phyloP scores from a whole-genome alignment of 23 tunicate species.

The Ciona savignyi region DNA sequence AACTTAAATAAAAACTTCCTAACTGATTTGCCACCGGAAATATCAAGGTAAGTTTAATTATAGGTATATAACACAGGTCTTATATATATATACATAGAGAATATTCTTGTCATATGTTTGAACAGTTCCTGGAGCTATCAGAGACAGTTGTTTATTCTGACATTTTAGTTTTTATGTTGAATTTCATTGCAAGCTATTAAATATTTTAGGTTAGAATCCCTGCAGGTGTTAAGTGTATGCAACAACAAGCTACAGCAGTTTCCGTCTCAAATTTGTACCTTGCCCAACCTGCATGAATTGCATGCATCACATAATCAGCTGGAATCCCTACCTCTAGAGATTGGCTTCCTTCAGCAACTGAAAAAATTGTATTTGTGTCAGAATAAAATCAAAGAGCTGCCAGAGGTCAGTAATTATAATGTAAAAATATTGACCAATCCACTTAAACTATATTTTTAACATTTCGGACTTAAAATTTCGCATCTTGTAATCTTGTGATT shows the following conservation, averaged over 20 bases:
- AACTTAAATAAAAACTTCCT: constrained; percentile 62
- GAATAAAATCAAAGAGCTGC: constrained; percentile 81
- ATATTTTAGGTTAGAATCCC: constrained; percentile 33
- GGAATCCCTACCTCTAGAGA: constrained; percentile 57
- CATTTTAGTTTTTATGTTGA: too few relatives aligned
- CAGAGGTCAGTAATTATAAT: constrained; percentile 51
- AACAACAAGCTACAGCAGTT: constrained; percentile 38
- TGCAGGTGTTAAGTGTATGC: constrained; percentile 61
- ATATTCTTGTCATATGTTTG: too few relatives aligned
- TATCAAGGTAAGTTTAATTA: too few relatives aligned
- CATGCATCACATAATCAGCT: constrained; percentile 63
- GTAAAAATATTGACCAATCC: neutral
- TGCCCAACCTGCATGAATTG: constrained; percentile 29
- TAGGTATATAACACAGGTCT: too few relatives aligned
- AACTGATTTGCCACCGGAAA: constrained; percentile 53
- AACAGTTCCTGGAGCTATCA: too few relatives aligned
- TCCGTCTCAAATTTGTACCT: constrained; percentile 50
- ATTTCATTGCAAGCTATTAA: neutral
- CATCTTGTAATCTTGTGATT: too few relatives aligned
- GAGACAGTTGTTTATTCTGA: too few relatives aligned
- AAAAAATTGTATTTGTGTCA: constrained; percentile 44
- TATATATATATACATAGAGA: too few relatives aligned
- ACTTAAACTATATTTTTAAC: neutral
- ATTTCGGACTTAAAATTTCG: neutral
- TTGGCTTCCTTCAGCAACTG: constrained; percentile 39